Percentiles rank a stretch among this genome's conserved stretches.
These are phyloP conservation scores for Cyclopterus lumpus DNA, from an alignment of 2,797 vertebrate genomes.

Conservation along the genomic window DNA sequence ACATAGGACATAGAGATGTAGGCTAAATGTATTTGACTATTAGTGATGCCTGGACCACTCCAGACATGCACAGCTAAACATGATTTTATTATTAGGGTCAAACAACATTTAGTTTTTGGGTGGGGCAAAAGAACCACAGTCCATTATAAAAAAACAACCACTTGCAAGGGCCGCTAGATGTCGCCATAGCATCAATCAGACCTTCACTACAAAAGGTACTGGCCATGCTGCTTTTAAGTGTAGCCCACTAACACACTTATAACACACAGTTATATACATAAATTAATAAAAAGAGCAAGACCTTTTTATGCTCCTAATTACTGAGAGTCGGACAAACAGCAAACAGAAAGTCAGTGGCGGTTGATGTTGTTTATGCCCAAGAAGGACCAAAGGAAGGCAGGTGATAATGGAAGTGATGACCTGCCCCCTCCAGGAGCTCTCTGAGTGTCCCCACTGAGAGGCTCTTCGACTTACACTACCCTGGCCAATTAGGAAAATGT, in stretches of 20 bases:
- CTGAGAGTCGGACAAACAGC: slow-evolving; percentile 1
- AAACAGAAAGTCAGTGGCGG: slow-evolving; percentile 6
- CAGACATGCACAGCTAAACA: background rate
- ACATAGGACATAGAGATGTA: background rate
- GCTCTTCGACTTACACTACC: slow-evolving; percentile 66
- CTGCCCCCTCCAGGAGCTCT: slow-evolving; percentile 66
- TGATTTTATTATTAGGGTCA: background rate
- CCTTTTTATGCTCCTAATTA: slow-evolving; percentile 32
- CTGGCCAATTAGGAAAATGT: slow-evolving; percentile 86
- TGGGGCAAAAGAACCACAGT: background rate
- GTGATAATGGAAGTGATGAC: slow-evolving; percentile 47
- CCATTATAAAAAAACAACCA: background rate
- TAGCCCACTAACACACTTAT: background rate
- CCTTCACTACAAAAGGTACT: background rate
- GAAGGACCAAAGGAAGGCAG: slow-evolving; percentile 50
- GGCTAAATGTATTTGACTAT: background rate
- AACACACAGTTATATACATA: background rate
- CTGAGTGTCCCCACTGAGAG: slow-evolving; percentile 63
- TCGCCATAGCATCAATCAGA: slow-evolving; percentile 30
- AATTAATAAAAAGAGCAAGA: slow-evolving; percentile 22
- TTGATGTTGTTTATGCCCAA: slow-evolving; percentile 29
- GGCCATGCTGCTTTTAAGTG: background rate
- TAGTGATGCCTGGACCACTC: background rate
- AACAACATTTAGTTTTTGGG: background rate
- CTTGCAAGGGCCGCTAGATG: slow-evolving; percentile 45